These are phyloP conservation scores for Austrolebias charrua DNA, from an alignment of 2,797 vertebrate genomes.

Conservation along the genomic window DNA sequence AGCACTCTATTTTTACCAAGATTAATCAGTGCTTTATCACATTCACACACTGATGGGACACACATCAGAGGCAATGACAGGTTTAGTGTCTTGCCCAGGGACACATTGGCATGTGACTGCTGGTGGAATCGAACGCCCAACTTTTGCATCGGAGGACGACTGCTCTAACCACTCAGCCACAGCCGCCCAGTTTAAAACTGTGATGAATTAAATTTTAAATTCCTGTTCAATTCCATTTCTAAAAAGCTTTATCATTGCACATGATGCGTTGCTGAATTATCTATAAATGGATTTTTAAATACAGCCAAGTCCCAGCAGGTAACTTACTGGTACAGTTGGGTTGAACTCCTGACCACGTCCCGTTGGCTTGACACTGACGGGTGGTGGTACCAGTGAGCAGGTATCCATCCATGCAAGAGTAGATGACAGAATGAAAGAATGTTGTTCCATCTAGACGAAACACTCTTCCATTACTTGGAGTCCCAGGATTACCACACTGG, in stretches of 20 bases:
- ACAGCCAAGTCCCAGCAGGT: constrained; percentile 3
- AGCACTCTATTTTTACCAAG: no score
- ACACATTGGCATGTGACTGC: no score
- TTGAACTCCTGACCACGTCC: constrained; percentile 90
- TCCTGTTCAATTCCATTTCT: no score
- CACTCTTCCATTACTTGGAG: constrained; percentile 92
- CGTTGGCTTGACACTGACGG: constrained; percentile 92
- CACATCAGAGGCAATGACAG: no score
- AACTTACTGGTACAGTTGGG: constrained; percentile 95
- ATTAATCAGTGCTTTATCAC: no score
- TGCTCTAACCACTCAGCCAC: no score
- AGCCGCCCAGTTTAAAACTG: no score
- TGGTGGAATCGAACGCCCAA: no score
- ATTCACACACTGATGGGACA: no score
- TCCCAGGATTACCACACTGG: constrained; percentile 97
- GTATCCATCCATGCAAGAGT: constrained; percentile 95
- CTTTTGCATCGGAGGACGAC: no score
- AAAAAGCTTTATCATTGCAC: no score
- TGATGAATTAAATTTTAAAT: not conserved
- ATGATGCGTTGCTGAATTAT: not conserved
- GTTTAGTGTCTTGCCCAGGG: no score
- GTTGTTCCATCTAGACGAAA: constrained; percentile 93
- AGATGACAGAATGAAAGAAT: constrained; percentile 94
- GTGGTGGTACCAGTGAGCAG: constrained; percentile 91
- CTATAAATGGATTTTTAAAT: not conserved